Percentiles rank a stretch among this genome's conserved stretches.
phyloP scores from a whole-genome alignment of 2,797 vertebrate species.

The Xyrichtys novacula region DNA sequence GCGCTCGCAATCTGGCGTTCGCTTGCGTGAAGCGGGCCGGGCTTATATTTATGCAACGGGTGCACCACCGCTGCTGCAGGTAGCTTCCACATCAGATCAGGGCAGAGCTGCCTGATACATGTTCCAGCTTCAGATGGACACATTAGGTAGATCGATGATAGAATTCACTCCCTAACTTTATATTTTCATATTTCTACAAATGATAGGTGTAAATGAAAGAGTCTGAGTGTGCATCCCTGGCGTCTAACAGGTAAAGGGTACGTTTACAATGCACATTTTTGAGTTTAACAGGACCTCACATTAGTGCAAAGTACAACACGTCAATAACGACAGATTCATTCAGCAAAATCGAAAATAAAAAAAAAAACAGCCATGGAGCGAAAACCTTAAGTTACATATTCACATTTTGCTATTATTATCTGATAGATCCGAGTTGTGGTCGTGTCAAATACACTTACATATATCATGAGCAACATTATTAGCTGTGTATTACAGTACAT shows the following conservation, averaged over 20 bases:
- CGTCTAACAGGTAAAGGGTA: constrained; percentile 74
- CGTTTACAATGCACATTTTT: constrained; percentile 62
- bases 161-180: constrained; percentile 27
- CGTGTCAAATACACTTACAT: constrained; percentile 55
- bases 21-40: constrained; percentile 43
- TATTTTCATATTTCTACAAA: neutral
- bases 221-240: constrained; percentile 66
- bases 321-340: constrained; percentile 64
- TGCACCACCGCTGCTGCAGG: constrained; percentile 20
- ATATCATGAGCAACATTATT: constrained; percentile 62
- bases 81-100: constrained; percentile 49
- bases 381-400: constrained; percentile 73
- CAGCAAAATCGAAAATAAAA: constrained; percentile 35
- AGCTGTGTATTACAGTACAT: constrained; percentile 74
- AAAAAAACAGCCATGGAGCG: constrained; percentile 58
- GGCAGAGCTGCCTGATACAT: constrained; percentile 21
- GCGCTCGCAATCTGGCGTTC: constrained; percentile 61
- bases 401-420: constrained; percentile 72
- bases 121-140: constrained; percentile 28
- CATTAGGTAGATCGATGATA: constrained; percentile 20
- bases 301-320: constrained; percentile 78
- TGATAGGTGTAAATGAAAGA: neutral
- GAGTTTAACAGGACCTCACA: constrained; percentile 74
- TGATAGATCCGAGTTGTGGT: constrained; percentile 63
- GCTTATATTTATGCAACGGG: constrained; percentile 67